These are phyloP conservation scores for Patagioenas fasciata DNA, from an alignment of 2,113 vertebrate species.

Conservation along the genomic window DNA sequence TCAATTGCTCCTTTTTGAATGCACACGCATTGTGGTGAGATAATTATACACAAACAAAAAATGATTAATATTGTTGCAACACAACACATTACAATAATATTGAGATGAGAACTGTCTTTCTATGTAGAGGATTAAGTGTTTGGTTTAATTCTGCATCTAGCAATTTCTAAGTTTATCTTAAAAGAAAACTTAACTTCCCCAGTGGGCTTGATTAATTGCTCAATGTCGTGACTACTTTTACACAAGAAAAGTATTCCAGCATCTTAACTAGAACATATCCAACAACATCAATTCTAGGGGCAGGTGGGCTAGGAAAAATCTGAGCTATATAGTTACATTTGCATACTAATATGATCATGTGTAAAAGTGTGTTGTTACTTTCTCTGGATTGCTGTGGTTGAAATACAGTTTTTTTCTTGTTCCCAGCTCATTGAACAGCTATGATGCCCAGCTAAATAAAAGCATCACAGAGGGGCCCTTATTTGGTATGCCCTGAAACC, in stretches of 20 bases:
- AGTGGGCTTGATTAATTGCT: background rate
- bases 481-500: background rate
- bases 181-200: background rate
- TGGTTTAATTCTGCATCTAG: background rate
- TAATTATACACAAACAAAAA: background rate
- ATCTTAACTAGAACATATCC: background rate
- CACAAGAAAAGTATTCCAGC: background rate
- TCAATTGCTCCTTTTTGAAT: background rate
- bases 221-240: background rate
- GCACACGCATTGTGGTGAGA: background rate
- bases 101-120: background rate
- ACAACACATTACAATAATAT: background rate
- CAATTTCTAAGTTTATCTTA: background rate
- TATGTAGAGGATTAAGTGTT: background rate
- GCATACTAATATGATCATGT: background rate
- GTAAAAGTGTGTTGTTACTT: background rate
- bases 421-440: background rate
- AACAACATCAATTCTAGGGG: background rate
- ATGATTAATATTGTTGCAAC: background rate
- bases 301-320: background rate
- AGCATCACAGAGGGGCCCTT: background rate
- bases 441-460: background rate
- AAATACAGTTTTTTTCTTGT: background rate
- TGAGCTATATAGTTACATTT: background rate
- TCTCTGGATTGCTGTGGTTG: background rate